These are phyloP conservation scores for Argyrosomus regius DNA, from an alignment of 2,797 vertebrate species.

Conservation along the genomic window DNA sequence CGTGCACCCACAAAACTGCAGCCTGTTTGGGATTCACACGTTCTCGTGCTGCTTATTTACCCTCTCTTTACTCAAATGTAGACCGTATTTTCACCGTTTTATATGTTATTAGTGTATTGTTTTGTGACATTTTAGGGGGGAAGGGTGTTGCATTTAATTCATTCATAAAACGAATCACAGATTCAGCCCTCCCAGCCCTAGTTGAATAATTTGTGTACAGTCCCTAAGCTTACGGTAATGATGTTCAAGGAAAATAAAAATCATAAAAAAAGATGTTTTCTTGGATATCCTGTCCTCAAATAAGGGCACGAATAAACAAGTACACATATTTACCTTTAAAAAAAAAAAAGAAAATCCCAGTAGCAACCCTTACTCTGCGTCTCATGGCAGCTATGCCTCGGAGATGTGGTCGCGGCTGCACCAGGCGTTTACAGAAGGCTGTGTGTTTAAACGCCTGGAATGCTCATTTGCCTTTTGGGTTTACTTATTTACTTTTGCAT, in stretches of 20 bases:
- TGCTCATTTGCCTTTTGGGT: conserved; percentile 84
- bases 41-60: not conserved
- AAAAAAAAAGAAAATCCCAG: conserved; percentile 30
- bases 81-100: not conserved
- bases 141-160: not conserved
- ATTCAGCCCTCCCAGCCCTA: not conserved
- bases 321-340: conserved; percentile 65
- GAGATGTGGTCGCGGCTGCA: conserved; percentile 72
- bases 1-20: not conserved
- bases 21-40: conserved; percentile 18
- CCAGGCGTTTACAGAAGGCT: conserved; percentile 81
- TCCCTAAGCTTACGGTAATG: conserved; percentile 29
- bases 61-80: not conserved
- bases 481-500: conserved; percentile 87
- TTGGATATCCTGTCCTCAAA: conserved; percentile 50
- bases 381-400: conserved; percentile 63
- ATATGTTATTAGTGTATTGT: conserved; percentile 6
- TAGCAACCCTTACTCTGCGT: conserved; percentile 40
- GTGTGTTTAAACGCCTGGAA: conserved; percentile 86
- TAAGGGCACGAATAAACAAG: conserved; percentile 66
- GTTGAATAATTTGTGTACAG: not conserved
- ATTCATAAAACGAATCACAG: not conserved
- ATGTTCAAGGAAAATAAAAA: conserved; percentile 45
- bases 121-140: not conserved
- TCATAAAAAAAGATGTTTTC: conserved; percentile 48